These are phyloP conservation scores for Drosophila histrio DNA, from an alignment of 2,888 invertebrate genomes.

Conservation along the genomic window DNA sequence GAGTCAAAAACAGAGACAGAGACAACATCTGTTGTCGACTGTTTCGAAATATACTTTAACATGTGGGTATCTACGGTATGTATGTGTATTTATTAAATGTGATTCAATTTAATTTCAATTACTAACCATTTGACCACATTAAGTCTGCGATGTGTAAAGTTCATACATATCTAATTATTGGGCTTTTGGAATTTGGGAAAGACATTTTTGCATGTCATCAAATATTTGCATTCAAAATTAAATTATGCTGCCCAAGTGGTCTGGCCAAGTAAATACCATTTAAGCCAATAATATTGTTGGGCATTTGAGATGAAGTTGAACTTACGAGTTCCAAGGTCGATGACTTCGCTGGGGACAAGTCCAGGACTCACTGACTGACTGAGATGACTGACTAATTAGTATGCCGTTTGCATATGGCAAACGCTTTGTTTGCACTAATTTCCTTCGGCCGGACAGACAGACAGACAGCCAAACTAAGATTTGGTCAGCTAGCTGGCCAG, in stretches of 20 bases:
- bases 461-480: constrained; percentile 32
- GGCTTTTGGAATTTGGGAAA: background rate
- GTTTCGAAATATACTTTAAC: constrained; percentile 5
- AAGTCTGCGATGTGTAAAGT: constrained; percentile 6
- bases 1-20: constrained; percentile 2
- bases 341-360: constrained; percentile 24
- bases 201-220: constrained; percentile 58
- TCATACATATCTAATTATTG: constrained; percentile 45
- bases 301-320: constrained; percentile 30
- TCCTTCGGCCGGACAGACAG: constrained; percentile 19
- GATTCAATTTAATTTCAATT: constrained; percentile 51
- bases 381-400: constrained; percentile 54
- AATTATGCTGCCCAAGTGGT: constrained; percentile 43
- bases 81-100: constrained; percentile 18
- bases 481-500: constrained; percentile 34
- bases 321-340: constrained; percentile 21
- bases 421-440: constrained; percentile 76
- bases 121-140: constrained; percentile 32
- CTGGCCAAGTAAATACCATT: constrained; percentile 56
- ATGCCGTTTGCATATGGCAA: constrained; percentile 68
- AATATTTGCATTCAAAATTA: constrained; percentile 60
- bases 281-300: constrained; percentile 59
- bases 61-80: background rate
- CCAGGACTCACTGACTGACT: constrained; percentile 1
- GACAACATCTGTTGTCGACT: constrained; percentile 25